Base-by-base conservation (phyloP, 2,113 vertebrate genomes). In the Trochalopteron elliotii region DNA sequence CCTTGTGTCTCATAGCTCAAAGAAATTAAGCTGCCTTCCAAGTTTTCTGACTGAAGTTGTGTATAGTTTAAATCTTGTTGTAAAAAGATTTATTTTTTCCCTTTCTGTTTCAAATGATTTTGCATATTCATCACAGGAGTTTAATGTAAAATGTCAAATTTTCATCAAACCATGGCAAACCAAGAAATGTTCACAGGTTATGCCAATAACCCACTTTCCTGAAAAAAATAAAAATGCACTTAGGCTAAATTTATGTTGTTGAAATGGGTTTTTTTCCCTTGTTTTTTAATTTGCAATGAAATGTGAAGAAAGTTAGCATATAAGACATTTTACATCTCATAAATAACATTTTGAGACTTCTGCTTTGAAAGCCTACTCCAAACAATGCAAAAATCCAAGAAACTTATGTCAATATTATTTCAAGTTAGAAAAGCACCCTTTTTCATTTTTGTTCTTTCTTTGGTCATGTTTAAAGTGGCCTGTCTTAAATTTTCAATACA, bases 91-190 rank as follows among this genome's bases (percentile, higher is more conserved):
- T n/a, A n/a, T n/a, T 81, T 95, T 88, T 83, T 83, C 21, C 33
- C 55, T 93, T 94, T 93, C 28, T 89, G 27, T 96, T 95, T 93
- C 80, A 90, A 50, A 83, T 75, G 30, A 71, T 81, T 87, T 96
- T 96, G 69, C 49, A 57, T 85, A 82, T 90, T 93, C 56, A 75
- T 75, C 80, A 82, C 42, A 83, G 44, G 42, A 80, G 14, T 86
- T 91, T 88, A 83, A 90, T 20, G 31, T 56, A 95, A 93, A 84
- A 81, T 70, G 42, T 79, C 67, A 90, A 67, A 83, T 88, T 94
- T 94, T 94, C 87, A 90, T 69, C 63, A 94, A 94, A 77, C 33
- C 24, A 42, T 60, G 30, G 33, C 87, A 88, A 77, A 69, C 35
- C 15, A 55, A 90, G 88, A 93, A 85, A 76, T 61, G 16, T 85